phyloP scores from a whole-genome alignment of 2,113 vertebrate genomes.

The Orcinus orca region DNA sequence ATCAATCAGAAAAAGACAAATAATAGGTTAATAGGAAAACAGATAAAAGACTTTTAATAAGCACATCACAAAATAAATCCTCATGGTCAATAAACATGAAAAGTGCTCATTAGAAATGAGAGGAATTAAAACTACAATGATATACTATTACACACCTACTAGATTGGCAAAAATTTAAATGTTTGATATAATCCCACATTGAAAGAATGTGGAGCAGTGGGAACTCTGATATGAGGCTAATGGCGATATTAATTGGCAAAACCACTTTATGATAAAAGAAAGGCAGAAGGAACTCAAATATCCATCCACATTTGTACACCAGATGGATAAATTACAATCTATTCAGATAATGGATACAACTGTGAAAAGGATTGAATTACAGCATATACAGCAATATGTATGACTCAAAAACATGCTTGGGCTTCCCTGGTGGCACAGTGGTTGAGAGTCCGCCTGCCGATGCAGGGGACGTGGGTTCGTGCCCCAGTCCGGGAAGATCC shows the following conservation, averaged over 20 bases:
- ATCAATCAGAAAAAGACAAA: conserved; percentile 3
- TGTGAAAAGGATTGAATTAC: neutral
- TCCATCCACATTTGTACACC: neutral
- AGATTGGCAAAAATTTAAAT: neutral
- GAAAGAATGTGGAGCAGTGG: neutral
- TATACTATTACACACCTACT: neutral
- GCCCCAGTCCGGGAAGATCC: no score
- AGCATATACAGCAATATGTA: neutral
- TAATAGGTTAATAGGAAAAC: conserved; percentile 24
- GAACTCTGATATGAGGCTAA: neutral
- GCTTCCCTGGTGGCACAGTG: no score
- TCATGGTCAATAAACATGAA: neutral
- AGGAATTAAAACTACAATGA: neutral
- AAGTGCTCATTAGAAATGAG: neutral
- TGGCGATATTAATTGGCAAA: neutral
- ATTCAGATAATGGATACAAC: neutral
- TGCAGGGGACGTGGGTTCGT: no score
- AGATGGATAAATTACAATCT: neutral
- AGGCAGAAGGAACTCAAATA: neutral
- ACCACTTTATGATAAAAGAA: neutral
- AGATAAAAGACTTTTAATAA: neutral
- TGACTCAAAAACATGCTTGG: neutral
- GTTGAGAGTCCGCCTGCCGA: no score
- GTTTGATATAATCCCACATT: neutral
- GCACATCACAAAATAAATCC: neutral